Base-by-base conservation (phyloP, 2,888 invertebrate species). In the Sarcophaga rosellei region DNA sequence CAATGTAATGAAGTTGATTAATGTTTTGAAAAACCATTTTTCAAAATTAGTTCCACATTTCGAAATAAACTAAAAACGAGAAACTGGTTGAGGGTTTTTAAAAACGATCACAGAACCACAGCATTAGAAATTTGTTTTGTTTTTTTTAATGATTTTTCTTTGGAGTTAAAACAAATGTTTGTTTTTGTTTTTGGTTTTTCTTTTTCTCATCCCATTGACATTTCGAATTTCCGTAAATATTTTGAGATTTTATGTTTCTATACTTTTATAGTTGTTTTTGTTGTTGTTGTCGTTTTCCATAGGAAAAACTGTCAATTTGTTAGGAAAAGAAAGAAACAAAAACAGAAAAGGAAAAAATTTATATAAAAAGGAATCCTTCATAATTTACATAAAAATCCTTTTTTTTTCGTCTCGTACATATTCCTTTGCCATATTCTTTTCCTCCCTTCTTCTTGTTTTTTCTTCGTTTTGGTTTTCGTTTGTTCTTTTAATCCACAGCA, bases 401-500 rank as follows among this genome's bases (percentile, higher is more conserved):
- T 35, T 72, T 35, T 25, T n/a, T 25, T 20, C 12, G 8, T 8
- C 88, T 65, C 84, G 81, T 77, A 85, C 77, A 86, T 69, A 86
- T 88, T 90, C 88, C 89, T 88, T 89, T 88, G 88, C 17, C 59
- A 2, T n/a, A 53, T 23, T 88, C 70, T 20, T 79, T 75, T 83
- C 62, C 72, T 76, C 82, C 74, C 76, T 86, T 86, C 63, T 76
- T 88, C 79, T 78, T 75, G 81, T 23, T 73, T 69, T 10, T n/a
- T 80, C 53, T 65, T 70, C 76, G 76, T 70, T 82, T 81, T 47
- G 44, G 81, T 75, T 86, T 70, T 70, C 73, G 81, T 84, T 85
- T 90, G 88, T 89, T 89, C 88, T 89, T 89, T 84, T 77, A 75
- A 85, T 81, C 68, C 73, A 77, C 62, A 69, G 62, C 85, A 86